Conservation (phyloP, 1,140 invertebrate genomes). For the Drosophila grimshawi region DNA sequence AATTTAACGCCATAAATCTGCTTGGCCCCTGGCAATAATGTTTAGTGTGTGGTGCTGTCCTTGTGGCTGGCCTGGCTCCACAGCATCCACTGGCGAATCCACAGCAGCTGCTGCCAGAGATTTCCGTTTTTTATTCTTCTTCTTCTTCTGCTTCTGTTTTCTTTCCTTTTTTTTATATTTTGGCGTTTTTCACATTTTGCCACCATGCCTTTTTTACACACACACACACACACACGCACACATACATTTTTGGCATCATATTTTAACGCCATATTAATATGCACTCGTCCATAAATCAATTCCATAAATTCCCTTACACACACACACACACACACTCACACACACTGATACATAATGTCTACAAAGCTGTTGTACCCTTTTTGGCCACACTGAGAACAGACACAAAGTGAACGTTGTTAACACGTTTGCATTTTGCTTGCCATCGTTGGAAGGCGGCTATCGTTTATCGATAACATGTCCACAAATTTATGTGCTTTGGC, state of each 20-base stretch:
- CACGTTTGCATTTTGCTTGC: slow-evolving; percentile 76
- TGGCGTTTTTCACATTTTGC: neutral
- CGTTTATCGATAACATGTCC: slow-evolving; percentile 76
- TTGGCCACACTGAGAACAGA: slow-evolving; percentile 14
- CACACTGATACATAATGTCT: neutral
- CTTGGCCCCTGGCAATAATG: slow-evolving; percentile 62
- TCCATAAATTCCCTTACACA: slow-evolving; percentile 7
- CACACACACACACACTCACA: slow-evolving; percentile 31
- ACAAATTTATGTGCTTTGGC: slow-evolving; percentile 57
- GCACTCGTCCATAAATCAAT: slow-evolving; percentile 77
- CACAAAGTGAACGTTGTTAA: slow-evolving; percentile 75
- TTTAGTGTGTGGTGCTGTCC: slow-evolving; percentile 51
- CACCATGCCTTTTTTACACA: slow-evolving; percentile 47
- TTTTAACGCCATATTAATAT: slow-evolving; percentile 83
- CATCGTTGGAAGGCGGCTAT: slow-evolving; percentile 51
- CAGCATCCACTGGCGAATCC: slow-evolving; percentile 7
- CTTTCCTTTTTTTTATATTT: slow-evolving; percentile 33
- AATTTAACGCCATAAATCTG: slow-evolving; percentile 69
- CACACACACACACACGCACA: slow-evolving; percentile 10
- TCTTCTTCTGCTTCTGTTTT: neutral
- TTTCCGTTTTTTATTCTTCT: neutral
- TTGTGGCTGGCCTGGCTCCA: slow-evolving; percentile 24
- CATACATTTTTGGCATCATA: slow-evolving; percentile 80
- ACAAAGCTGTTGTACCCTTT: neutral
- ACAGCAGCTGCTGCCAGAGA: slow-evolving; percentile 25